phyloP scores from a whole-genome alignment of 2,888 invertebrate species.

The Macropis europaea region DNA sequence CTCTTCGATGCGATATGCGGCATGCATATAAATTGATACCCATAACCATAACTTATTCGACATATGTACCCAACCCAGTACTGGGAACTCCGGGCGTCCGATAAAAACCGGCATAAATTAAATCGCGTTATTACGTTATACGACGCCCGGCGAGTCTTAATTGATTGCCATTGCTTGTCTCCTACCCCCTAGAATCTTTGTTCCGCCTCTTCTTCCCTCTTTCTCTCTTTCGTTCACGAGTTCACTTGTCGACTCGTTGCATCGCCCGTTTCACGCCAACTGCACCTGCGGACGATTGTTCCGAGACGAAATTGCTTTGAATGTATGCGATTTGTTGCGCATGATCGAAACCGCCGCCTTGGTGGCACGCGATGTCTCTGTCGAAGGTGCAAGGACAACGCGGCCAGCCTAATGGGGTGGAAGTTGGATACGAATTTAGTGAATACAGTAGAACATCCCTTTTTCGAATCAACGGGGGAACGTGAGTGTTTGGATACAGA shows the following conservation, averaged over 20 bases:
- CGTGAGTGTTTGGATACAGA: no score
- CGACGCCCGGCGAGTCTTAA: slow-evolving; percentile 57
- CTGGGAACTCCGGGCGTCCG: slow-evolving; percentile 63
- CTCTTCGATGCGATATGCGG: slow-evolving; percentile 64
- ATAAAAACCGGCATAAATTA: slow-evolving; percentile 66
- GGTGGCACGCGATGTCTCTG: neutral
- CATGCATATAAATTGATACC: slow-evolving; percentile 69
- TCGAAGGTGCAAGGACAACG: neutral
- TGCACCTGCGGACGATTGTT: slow-evolving; percentile 11
- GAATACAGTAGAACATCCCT: neutral
- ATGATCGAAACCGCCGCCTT: neutral
- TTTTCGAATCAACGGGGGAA: neutral
- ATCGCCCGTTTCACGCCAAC: neutral
- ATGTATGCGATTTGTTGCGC: slow-evolving; percentile 3
- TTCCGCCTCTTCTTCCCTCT: neutral
- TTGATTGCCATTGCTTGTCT: slow-evolving; percentile 54
- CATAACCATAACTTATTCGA: slow-evolving; percentile 66
- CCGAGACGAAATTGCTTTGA: slow-evolving; percentile 11
- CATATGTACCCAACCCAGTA: slow-evolving; percentile 58
- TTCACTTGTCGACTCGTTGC: neutral
- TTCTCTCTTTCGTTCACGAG: neutral
- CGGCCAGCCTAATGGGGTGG: neutral
- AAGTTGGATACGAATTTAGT: neutral
- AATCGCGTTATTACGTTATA: slow-evolving; percentile 64
- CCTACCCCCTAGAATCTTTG: neutral